Conservation (phyloP, 2,113 vertebrate species). For the Forbesichthys agassizii region DNA sequence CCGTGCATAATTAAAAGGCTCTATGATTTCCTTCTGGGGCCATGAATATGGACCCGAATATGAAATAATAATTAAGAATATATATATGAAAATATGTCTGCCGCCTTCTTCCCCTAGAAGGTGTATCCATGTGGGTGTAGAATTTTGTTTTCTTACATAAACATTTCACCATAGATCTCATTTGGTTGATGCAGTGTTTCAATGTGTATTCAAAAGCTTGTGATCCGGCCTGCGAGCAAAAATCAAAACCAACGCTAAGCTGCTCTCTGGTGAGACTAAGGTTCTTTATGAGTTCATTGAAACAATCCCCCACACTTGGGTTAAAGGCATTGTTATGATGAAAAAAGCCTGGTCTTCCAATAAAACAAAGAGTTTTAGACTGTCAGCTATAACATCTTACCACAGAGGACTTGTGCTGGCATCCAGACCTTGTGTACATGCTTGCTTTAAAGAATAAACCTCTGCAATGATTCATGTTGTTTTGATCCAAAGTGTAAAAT, state of each 20-base stretch:
- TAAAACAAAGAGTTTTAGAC: constrained; percentile 40
- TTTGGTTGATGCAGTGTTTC: no score
- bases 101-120: no score
- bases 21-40: constrained; percentile 62
- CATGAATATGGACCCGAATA: constrained; percentile 40
- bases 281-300: constrained; percentile 51
- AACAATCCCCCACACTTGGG: constrained; percentile 34
- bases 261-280: constrained; percentile 34
- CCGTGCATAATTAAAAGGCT: constrained; percentile 62
- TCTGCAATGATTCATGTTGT: constrained; percentile 34
- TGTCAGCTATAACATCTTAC: constrained; percentile 50
- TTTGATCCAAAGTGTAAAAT: constrained; percentile 29
- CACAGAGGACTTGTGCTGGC: constrained; percentile 29
- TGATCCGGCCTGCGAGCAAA: constrained; percentile 20
- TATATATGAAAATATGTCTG: neutral
- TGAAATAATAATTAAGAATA: constrained; percentile 38
- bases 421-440: constrained; percentile 22
- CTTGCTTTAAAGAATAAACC: constrained; percentile 45
- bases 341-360: constrained; percentile 59
- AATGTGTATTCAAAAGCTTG: constrained; percentile 3
- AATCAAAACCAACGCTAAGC: constrained; percentile 16
- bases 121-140: no score
- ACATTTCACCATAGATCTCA: no score
- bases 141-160: no score
- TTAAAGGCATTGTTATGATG: constrained; percentile 60